Conservation (phyloP, 2,888 invertebrate genomes). For the Hyalella azteca region DNA sequence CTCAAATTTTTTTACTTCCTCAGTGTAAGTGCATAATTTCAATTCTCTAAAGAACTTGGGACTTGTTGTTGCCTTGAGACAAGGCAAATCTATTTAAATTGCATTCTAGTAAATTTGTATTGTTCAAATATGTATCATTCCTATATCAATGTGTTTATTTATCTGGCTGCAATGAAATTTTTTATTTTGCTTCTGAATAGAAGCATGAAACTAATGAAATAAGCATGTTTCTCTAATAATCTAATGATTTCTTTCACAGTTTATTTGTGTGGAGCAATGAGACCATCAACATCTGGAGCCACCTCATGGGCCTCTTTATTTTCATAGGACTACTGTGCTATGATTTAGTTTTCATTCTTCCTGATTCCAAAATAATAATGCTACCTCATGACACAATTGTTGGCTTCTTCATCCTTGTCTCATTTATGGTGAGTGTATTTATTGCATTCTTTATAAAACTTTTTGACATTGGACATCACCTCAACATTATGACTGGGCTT, state of each 20-base stretch:
- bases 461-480: too few species aligned
- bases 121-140: not conserved
- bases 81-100: too few species aligned
- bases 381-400: slow-evolving; percentile 11
- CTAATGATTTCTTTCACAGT: slow-evolving; percentile 43
- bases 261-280: slow-evolving; percentile 66
- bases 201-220: not conserved
- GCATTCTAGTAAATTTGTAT: not conserved
- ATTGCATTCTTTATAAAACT: too few species aligned
- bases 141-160: not conserved
- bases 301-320: slow-evolving; percentile 69
- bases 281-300: slow-evolving; percentile 97
- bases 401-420: slow-evolving; percentile 1
- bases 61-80: too few species aligned
- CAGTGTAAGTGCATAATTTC: too few species aligned
- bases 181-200: not conserved
- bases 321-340: slow-evolving; percentile 83
- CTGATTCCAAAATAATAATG: slow-evolving; percentile 42
- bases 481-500: too few species aligned
- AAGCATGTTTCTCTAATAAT: not conserved
- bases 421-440: not conserved
- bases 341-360: slow-evolving; percentile 65
- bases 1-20: too few species aligned
- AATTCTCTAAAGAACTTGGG: too few species aligned
- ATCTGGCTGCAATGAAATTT: not conserved